A percentile compares a stretch with the other conserved stretches of the same genome.
phyloP scores from a whole-genome alignment of 2,113 vertebrate species.

The Machaerirhynchus nigripectus region DNA sequence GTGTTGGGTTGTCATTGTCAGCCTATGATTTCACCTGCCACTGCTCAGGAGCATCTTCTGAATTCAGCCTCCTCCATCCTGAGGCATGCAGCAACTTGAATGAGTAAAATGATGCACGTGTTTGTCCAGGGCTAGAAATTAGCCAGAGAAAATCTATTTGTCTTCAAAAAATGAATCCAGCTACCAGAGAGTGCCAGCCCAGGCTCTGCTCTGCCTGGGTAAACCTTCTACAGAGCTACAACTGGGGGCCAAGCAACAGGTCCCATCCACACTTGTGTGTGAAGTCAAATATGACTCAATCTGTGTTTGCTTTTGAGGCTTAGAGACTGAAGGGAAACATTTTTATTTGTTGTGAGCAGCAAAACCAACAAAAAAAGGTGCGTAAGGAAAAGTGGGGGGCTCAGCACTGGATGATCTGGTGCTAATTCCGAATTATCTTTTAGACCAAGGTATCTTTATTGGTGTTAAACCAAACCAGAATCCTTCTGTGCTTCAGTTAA shows the following conservation, averaged over 20 bases:
- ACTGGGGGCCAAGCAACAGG: background rate
- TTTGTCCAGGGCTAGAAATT: background rate
- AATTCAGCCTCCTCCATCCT: background rate
- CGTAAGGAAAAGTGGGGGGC: background rate
- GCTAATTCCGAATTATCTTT: background rate
- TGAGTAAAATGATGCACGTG: background rate
- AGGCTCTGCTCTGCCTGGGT: background rate
- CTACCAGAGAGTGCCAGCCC: background rate
- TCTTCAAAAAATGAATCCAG: background rate
- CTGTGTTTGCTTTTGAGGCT: background rate
- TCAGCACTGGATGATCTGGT: background rate
- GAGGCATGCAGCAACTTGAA: background rate
- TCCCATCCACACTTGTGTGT: background rate
- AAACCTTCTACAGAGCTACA: background rate
- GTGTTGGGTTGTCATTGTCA: background rate
- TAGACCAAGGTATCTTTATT: background rate
- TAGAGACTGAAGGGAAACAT: background rate
- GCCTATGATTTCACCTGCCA: fast-evolving
- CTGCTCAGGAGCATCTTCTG: background rate
- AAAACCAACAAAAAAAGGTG: background rate
- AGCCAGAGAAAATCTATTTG: background rate
- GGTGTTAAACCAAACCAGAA: background rate
- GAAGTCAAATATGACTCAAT: background rate
- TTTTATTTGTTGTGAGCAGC: background rate
- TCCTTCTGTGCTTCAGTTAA: background rate